phyloP scores from a whole-genome alignment of 37 sponge, comb jelly and placozoan species.

The Aphrocallistes beatrix region DNA sequence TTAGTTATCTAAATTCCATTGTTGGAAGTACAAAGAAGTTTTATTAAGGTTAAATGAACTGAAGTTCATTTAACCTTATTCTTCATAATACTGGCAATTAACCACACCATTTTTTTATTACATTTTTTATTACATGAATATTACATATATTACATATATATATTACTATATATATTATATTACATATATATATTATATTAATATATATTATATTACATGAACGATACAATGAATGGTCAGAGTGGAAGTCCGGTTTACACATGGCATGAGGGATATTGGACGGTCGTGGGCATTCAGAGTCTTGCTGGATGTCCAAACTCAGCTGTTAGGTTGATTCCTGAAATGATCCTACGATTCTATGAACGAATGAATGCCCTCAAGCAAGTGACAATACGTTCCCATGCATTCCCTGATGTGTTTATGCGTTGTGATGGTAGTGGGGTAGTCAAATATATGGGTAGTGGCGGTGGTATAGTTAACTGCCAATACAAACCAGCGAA shows the following conservation, averaged over 20 bases:
- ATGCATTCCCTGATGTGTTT: background rate
- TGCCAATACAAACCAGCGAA: background rate
- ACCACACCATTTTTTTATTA: too few relatives aligned
- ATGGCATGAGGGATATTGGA: background rate
- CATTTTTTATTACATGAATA: too few relatives aligned
- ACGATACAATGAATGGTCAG: background rate
- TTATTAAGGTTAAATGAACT: too few relatives aligned
- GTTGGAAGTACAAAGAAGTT: too few relatives aligned
- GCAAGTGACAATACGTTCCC: background rate
- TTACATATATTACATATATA: too few relatives aligned
- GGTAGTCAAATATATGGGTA: too few relatives aligned
- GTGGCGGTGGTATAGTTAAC: background rate
- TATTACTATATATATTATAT: too few relatives aligned
- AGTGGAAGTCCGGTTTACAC: constrained; percentile 16
- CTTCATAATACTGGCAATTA: background rate
- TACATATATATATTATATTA: too few relatives aligned
- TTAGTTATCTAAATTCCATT: too few relatives aligned
- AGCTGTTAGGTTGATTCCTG: background rate
- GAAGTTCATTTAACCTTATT: too few relatives aligned
- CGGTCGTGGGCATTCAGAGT: background rate
- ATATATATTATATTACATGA: too few relatives aligned
- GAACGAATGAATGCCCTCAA: background rate
- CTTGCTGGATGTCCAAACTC: background rate
- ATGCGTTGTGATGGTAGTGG: background rate
- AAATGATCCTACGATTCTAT: background rate